Percentiles rank a stretch among this genome's conserved stretches.
Conservation (phyloP, 2,113 vertebrate genomes). For the Chaetura pelagica region DNA sequence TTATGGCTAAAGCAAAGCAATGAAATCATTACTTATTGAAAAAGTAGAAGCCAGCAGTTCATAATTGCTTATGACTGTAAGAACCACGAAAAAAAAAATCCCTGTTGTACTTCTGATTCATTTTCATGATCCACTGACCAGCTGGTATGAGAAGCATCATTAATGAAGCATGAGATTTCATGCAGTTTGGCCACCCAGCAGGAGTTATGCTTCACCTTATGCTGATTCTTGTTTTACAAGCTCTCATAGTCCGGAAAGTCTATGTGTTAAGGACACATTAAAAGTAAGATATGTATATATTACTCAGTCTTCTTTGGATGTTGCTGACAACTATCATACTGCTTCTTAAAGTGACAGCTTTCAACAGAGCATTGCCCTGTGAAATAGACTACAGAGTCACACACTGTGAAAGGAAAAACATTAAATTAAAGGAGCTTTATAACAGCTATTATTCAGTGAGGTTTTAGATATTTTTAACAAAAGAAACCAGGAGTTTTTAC, state of each 20-base stretch:
- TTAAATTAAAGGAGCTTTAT: slow-evolving; percentile 71
- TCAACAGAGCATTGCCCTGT: slow-evolving; percentile 70
- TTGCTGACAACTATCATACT: slow-evolving; percentile 51
- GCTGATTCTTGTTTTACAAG: slow-evolving; percentile 42
- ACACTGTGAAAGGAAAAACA: slow-evolving; percentile 65
- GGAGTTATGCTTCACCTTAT: slow-evolving; percentile 57
- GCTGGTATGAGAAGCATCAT: slow-evolving; percentile 72
- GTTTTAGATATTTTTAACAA: slow-evolving; percentile 63
- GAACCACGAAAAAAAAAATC: not conserved
- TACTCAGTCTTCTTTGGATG: slow-evolving; percentile 64
- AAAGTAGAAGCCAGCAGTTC: slow-evolving; percentile 44
- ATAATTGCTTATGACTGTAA: slow-evolving; percentile 67
- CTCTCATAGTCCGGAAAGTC: slow-evolving; percentile 38
- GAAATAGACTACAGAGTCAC: slow-evolving; percentile 72
- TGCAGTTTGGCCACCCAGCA: slow-evolving; percentile 68
- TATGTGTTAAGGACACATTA: slow-evolving; percentile 47
- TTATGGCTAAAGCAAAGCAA: slow-evolving; percentile 17
- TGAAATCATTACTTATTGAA: slow-evolving; percentile 5
- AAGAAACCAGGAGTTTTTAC: slow-evolving; percentile 34
- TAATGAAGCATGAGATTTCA: slow-evolving; percentile 76
- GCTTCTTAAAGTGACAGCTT: slow-evolving; percentile 63
- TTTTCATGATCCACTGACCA: slow-evolving; percentile 78
- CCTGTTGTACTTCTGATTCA: slow-evolving; percentile 61
- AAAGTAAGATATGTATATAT: slow-evolving; percentile 49
- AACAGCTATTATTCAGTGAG: slow-evolving; percentile 58